Conservation (phyloP, 1,140 invertebrate genomes). For the Aphis craccivora region DNA sequence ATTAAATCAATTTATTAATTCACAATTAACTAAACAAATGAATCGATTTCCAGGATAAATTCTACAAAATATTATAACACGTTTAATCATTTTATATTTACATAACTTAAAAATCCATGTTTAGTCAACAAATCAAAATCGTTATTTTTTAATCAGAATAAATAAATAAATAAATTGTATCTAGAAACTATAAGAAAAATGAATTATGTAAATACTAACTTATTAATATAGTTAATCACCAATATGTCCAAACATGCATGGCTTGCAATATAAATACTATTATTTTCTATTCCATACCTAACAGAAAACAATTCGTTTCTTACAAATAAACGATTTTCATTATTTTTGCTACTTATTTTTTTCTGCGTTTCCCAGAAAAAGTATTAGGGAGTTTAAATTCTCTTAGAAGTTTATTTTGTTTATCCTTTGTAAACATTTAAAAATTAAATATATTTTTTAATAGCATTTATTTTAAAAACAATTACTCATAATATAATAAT, state of each 20-base stretch:
- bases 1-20: neutral
- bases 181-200: neutral
- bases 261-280: neutral
- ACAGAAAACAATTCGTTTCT: neutral
- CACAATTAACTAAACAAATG: neutral
- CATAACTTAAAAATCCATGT: neutral
- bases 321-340: neutral
- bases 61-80: neutral
- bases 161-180: neutral
- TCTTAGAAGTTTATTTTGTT: neutral
- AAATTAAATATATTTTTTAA: neutral
- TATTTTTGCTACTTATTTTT: too few species aligned
- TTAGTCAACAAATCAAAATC: neutral
- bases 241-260: neutral
- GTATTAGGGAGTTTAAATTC: neutral
- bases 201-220: neutral
- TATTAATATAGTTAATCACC: neutral
- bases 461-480: neutral
- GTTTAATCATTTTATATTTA: neutral
- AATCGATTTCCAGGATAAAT: neutral
- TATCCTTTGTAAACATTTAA: neutral
- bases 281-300: neutral
- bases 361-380: neutral
- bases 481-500: neutral
- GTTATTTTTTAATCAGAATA: neutral